Percentiles rank a stretch among this genome's conserved stretches.
Conservation (phyloP, 2,888 invertebrate species). For the Hemaris fuciformis region DNA sequence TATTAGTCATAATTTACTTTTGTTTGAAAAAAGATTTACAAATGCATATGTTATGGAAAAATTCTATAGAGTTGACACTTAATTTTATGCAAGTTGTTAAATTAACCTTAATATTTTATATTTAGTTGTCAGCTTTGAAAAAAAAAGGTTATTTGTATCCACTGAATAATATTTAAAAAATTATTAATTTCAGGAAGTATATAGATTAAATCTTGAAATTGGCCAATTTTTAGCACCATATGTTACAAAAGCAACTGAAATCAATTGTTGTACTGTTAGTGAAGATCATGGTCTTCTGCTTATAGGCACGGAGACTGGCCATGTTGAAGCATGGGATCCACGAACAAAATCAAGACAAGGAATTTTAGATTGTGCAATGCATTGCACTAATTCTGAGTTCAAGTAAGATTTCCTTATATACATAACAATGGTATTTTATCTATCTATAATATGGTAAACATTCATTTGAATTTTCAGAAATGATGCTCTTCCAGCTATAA, state of each 20-base stretch:
- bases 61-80: too few relatives aligned
- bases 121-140: too few relatives aligned
- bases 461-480: constrained; percentile 74
- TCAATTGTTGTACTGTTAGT: constrained; percentile 93
- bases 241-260: constrained; percentile 86
- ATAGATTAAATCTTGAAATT: constrained; percentile 96
- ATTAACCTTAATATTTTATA: too few relatives aligned
- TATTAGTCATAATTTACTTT: background rate
- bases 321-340: constrained; percentile 98
- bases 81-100: too few relatives aligned
- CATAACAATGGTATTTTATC: background rate
- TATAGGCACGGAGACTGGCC: constrained; percentile 94
- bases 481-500: constrained; percentile 85
- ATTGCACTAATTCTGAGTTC: constrained; percentile 78
- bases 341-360: constrained; percentile 89
- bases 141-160: too few relatives aligned
- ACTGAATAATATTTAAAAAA: background rate
- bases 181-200: constrained; percentile 87
- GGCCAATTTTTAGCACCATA: constrained; percentile 96
- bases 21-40: too few relatives aligned
- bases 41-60: too few relatives aligned
- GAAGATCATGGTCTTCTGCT: constrained; percentile 92
- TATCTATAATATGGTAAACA: background rate
- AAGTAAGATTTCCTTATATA: constrained; percentile 46
- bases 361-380: constrained; percentile 90